Conservation (phyloP, 2,888 invertebrate genomes). For the Isotomurus palustris region DNA sequence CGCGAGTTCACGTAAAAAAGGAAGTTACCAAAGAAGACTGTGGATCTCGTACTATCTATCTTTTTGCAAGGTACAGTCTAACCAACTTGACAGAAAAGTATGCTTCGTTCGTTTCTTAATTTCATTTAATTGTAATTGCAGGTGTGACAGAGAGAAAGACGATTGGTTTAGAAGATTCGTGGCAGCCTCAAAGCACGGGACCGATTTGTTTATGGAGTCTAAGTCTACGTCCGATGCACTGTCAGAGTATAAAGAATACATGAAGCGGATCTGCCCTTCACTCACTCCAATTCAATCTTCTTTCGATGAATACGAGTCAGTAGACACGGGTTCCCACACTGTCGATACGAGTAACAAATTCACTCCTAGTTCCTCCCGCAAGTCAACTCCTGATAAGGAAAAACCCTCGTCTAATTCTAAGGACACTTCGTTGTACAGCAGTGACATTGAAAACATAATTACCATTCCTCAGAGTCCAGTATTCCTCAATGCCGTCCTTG, state of each 20-base stretch:
- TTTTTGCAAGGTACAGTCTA: conserved; percentile 33
- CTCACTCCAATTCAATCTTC: neutral
- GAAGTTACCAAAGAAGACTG: conserved; percentile 24
- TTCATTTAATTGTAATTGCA: conserved; percentile 60
- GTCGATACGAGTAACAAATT: conserved; percentile 6
- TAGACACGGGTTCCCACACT: conserved; percentile 7
- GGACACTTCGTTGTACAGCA: conserved; percentile 2
- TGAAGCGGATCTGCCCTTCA: conserved; percentile 24
- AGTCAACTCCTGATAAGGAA: conserved; percentile 20
- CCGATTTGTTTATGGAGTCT: neutral
- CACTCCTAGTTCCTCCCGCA: conserved; percentile 29
- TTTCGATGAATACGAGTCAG: neutral
- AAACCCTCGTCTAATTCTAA: conserved; percentile 28
- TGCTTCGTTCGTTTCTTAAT: conserved; percentile 51
- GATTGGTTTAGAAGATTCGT: conserved; percentile 60
- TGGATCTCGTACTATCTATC: conserved; percentile 24
- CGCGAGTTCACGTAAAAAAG: neutral
- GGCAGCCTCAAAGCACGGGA: neutral
- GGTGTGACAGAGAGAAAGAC: conserved; percentile 81
- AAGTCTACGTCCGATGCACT: neutral
- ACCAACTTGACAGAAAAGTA: no score
- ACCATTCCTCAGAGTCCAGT: conserved; percentile 53
- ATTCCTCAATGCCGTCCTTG: conserved; percentile 74
- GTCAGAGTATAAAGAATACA: conserved; percentile 18
- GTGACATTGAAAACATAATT: conserved; percentile 25